Evolutionary conservation across 2,797 vertebrate genomes (phyloP), one percentile per base, ranked within the genome.

Genomic region (Falco novaeseelandiae): DNA sequence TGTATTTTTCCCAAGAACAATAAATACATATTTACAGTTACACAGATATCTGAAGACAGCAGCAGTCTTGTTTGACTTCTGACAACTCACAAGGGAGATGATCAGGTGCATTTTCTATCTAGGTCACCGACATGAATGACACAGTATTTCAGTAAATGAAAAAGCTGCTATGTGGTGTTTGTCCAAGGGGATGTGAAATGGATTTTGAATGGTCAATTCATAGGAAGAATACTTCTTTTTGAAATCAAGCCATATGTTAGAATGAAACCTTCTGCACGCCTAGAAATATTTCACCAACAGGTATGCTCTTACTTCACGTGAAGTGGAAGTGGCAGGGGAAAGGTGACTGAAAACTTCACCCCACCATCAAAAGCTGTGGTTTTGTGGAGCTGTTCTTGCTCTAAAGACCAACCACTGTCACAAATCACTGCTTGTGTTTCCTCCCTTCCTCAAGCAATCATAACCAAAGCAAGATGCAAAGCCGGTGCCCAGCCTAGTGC

Each of bases 401-500:
- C 8, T 26, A 21, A 32, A 46, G 18, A 4, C 1, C 20, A 20
- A 40, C 17, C 27, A 21, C 0, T 21, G n/a, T 2, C 59, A 52
- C 14, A 71, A 67, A 74, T 3, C 13, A 38, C 4, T 74, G 10
- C 12, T 71, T 1, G 0, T 38, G 21, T 55, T 58, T 42, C n/a
- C 48, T 55, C 23, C 9, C 19, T 59, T 71, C 22, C 17, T 71
- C 13, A 49, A 51, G 22, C 20, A 87, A 42, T 14, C 2, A 3
- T 40, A 51, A 63, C 4, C 19, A 36, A 79, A 76, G n/a, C 0
- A 0, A 81, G 13, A 29, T 8, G 18, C 18, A 72, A 87, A 74
- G 63, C 3, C 14, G 4, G 0, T 38, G 12, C 29, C 8, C 26
- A 30, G 13, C 8, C 10, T 25, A 22, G 6, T 15, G 42, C 29